Percentiles rank a stretch among this genome's conserved stretches.
Evolutionary conservation across 1,140 invertebrate genomes (phyloP).

Genomic region (Patella vulgata): DNA sequence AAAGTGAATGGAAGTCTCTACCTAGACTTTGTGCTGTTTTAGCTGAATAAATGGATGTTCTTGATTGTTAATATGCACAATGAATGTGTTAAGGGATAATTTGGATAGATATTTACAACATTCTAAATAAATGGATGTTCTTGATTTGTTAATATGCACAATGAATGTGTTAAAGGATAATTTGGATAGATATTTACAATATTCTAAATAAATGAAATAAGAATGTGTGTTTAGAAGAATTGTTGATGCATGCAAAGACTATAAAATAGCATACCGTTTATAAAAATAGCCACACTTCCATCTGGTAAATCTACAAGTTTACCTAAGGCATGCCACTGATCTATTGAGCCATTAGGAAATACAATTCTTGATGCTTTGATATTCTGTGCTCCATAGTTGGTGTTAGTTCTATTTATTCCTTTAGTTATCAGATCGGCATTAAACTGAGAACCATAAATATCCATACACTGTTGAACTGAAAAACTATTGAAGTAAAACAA

Average conservation of each 20-base stretch:
- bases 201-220: too few species aligned
- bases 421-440: slow-evolving; percentile 71
- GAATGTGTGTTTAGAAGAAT: neutral
- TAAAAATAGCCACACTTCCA: slow-evolving; percentile 62
- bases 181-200: slow-evolving; percentile 2
- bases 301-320: slow-evolving; percentile 56
- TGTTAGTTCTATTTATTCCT: slow-evolving; percentile 79
- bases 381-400: slow-evolving; percentile 80
- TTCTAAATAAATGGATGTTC: too few species aligned
- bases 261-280: slow-evolving; percentile 46
- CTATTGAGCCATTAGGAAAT: slow-evolving; percentile 89
- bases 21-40: too few species aligned
- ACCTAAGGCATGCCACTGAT: slow-evolving; percentile 91
- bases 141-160: too few species aligned
- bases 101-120: slow-evolving; percentile 1
- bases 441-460: slow-evolving; percentile 79
- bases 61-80: too few species aligned
- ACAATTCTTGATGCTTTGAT: slow-evolving; percentile 80
- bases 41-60: too few species aligned
- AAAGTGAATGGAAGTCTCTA: too few species aligned
- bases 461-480: slow-evolving; percentile 82
- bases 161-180: too few species aligned
- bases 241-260: neutral
- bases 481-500: slow-evolving; percentile 70
- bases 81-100: too few species aligned